Percentiles rank a stretch among this genome's conserved stretches.
phyloP scores from a whole-genome alignment of 2,113 vertebrate genomes.

The Micromys minutus region DNA sequence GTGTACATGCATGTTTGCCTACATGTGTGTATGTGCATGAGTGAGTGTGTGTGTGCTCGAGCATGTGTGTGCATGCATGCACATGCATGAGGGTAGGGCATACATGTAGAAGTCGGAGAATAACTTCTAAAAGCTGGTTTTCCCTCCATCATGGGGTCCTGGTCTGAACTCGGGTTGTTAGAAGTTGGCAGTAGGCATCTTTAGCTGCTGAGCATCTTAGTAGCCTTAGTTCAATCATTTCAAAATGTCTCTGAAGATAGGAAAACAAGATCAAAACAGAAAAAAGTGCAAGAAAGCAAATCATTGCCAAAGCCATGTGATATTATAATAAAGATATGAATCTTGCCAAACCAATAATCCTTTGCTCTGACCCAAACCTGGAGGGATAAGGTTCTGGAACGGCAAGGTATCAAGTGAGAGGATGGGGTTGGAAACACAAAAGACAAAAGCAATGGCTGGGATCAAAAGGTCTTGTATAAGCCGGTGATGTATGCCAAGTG shows the following conservation, averaged over 20 bases:
- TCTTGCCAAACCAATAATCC: background rate
- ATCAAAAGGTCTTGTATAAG: background rate
- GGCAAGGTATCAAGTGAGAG: background rate
- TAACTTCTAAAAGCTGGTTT: too few species aligned
- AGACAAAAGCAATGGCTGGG: background rate
- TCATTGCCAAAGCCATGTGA: background rate
- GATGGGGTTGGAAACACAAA: background rate
- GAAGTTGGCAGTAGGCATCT: too few species aligned
- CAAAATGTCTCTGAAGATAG: background rate
- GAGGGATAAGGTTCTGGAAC: background rate
- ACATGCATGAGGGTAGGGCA: accelerated
- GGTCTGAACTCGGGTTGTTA: background rate
- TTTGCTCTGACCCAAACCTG: background rate
- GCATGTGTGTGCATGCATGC: too few species aligned
- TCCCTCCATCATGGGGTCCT: background rate
- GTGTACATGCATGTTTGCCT: background rate
- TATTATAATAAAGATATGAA: background rate
- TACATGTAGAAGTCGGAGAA: background rate
- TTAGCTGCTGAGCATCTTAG: background rate
- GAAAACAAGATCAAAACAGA: background rate
- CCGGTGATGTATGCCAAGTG: background rate
- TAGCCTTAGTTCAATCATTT: background rate
- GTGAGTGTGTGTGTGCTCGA: background rate
- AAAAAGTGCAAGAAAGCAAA: background rate
- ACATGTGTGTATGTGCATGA: too few species aligned